These are phyloP conservation scores for Aleiodes leptofemur DNA, from an alignment of 2,888 invertebrate species.

Conservation along the genomic window DNA sequence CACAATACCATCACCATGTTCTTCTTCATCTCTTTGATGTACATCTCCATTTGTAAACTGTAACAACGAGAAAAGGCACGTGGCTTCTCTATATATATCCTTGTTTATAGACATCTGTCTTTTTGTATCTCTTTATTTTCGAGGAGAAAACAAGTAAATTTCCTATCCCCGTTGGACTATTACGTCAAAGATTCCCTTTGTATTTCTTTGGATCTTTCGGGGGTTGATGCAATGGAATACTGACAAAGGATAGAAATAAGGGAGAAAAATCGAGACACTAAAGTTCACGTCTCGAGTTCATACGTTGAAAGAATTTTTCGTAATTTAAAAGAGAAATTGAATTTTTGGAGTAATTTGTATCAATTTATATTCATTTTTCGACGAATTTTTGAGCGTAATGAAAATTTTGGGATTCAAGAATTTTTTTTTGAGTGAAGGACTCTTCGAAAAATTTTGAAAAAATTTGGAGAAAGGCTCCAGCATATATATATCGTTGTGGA, in stretches of 20 bases:
- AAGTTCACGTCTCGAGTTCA: neutral
- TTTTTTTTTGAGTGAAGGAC: no score
- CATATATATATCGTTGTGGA: no score
- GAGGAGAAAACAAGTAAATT: neutral
- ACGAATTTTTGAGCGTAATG: no score
- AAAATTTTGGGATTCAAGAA: no score
- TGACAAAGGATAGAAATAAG: slow-evolving; percentile 24
- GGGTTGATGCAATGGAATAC: slow-evolving; percentile 53
- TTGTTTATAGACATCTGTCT: neutral
- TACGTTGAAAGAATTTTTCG: no score
- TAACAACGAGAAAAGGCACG: slow-evolving; percentile 48
- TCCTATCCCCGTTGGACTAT: neutral
- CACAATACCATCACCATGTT: slow-evolving; percentile 51
- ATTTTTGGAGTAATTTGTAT: no score
- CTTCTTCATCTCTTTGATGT: slow-evolving; percentile 58
- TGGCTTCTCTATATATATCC: neutral
- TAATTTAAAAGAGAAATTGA: neutral
- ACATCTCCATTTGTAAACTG: slow-evolving; percentile 56
- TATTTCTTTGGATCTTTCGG: slow-evolving; percentile 37
- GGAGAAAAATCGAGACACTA: neutral
- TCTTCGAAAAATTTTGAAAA: no score
- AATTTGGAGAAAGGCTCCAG: no score
- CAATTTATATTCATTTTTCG: no score
- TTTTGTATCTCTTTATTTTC: neutral
- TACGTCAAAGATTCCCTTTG: slow-evolving; percentile 48